Base-by-base conservation (phyloP, 2,888 invertebrate genomes). In the Stegophylla sp. region DNA sequence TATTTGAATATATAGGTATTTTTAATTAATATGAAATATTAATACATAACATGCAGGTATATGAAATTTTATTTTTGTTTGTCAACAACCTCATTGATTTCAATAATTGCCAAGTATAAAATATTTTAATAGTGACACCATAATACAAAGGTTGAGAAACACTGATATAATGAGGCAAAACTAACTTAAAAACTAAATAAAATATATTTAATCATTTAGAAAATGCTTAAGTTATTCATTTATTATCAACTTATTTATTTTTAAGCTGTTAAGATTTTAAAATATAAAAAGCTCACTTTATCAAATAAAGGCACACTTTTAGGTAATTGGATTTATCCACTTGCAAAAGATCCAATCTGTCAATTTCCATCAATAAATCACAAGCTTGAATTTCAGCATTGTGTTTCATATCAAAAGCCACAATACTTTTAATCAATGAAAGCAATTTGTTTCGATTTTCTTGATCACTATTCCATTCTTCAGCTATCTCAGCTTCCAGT, bases 381-480 rank as follows among this genome's bases (percentile, higher is more conserved):
- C 98, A 98, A 0, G 98, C 98, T 88, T 99, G 98, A 0, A 97
- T 95, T 88, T 99, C 99, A 1, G 98, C 98, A 85, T 99, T 98
- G 87, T 98, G 98, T 83, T 92, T 91, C 94, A 98, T 97, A 86
- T 98, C 95, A 87, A 98, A 98, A 0, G 93, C 91, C 34, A 98
- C 91, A 71, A 99, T 96, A 86, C 96, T 93, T 82, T 93, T 90
- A 1, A 97, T 93, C 81, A 99, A 88, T 3, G 90, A 89, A 82
- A 94, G 88, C 51, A 98, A 87, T 75, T 91, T 89, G 67, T 86
- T 85, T 41, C 85, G 86, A 20, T 85, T 85, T 28, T 85, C 85
- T 28, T 90, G 89, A 0, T 75, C 72, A 0, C 88, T 87, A 3
- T 86, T 85, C 94, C 97, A 97, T 87, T 97, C 95, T 77, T 92